Conservation (phyloP, 2,888 invertebrate genomes). For the Archips crataeganus region DNA sequence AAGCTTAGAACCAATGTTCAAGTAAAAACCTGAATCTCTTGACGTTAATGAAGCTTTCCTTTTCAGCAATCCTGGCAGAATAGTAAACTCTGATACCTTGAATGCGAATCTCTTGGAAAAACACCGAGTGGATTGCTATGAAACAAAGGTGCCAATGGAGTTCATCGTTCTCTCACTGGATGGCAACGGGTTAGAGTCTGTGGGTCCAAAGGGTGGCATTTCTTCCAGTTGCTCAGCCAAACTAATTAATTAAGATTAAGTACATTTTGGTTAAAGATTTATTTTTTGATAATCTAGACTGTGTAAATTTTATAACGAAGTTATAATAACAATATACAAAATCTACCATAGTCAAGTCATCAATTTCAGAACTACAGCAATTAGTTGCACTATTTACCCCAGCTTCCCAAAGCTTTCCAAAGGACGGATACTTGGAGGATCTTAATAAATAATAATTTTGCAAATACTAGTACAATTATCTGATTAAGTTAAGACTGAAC, state of each 20-base stretch:
- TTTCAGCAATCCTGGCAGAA: constrained; percentile 6
- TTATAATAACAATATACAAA: no score
- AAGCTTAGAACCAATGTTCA: no score
- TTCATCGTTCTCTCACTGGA: constrained; percentile 5
- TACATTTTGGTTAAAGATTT: neutral
- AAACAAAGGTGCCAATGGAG: neutral
- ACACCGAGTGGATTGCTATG: neutral
- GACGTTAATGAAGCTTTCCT: neutral
- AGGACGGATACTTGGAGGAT: no score
- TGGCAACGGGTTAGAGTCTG: constrained; percentile 3
- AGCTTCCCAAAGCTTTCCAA: no score
- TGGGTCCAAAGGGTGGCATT: constrained; percentile 1
- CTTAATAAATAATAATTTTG: no score
- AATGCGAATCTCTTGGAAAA: neutral
- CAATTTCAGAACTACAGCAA: no score
- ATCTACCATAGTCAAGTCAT: no score
- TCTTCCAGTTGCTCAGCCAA: constrained; percentile 11
- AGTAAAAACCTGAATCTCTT: no score
- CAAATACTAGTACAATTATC: no score
- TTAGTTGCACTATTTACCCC: no score
- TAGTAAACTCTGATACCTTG: neutral
- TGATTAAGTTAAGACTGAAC: no score
- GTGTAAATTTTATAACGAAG: neutral
- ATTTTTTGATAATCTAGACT: neutral
- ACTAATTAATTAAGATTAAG: neutral